These are phyloP conservation scores for Smittia aterrima DNA, from an alignment of 2,888 invertebrate genomes.

Conservation along the genomic window DNA sequence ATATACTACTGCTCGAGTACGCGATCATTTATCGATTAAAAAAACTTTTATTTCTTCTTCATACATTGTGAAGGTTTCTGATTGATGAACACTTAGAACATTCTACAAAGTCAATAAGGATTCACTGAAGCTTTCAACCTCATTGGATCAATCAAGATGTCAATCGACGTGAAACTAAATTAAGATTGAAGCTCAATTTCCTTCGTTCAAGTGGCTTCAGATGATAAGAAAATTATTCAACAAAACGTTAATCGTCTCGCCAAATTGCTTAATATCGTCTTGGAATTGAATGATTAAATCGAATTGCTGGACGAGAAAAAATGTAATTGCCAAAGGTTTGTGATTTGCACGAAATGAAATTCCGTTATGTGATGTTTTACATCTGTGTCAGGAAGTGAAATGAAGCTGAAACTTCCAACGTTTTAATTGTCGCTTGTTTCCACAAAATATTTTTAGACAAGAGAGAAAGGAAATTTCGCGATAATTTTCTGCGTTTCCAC, in stretches of 20 bases:
- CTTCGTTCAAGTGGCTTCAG: background rate
- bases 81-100: no score
- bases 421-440: no score
- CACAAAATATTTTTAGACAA: no score
- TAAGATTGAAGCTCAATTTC: constrained; percentile 15
- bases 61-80: no score
- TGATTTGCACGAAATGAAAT: background rate
- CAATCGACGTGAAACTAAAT: background rate
- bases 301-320: background rate
- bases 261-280: background rate
- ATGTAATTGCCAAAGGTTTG: background rate
- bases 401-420: constrained; percentile 10
- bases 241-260: background rate
- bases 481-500: background rate
- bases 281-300: background rate
- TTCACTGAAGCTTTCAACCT: no score
- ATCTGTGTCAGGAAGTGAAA: background rate
- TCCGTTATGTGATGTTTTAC: background rate
- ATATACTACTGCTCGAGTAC: background rate
- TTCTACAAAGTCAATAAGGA: no score
- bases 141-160: no score
- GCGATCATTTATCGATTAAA: no score
- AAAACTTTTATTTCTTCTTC: no score
- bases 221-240: background rate
- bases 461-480: no score